Base-by-base conservation (phyloP, 2,113 vertebrate species). In the Plecotus auritus region DNA sequence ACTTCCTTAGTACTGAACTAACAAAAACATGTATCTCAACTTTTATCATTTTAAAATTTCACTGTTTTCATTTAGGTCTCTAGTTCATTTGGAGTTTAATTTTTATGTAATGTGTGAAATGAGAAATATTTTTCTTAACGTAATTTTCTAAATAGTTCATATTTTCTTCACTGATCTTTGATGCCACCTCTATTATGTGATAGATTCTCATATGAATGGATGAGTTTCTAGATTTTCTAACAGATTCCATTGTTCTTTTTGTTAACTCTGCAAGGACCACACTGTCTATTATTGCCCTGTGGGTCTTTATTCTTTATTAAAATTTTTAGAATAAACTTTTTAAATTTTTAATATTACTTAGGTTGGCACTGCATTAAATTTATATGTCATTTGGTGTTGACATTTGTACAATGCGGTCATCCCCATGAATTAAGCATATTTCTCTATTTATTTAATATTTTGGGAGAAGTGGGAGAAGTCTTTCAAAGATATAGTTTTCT, bases 21-120 rank as follows among this genome's bases (percentile, higher is more conserved):
- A 61, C 30, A 82, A 49, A 51, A 83, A 22, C 35, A 26, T 47
- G 30, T 66, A 51, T 26, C 9, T 91, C 23, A 77, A 81, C 0
- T 82, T 96, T 66, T 82, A 61, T 74, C 10, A 77, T 64, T 91
- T 81, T 64, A 22, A 72, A 42, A 88, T 47, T 82, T 96, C 47
- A 82, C 26, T 35, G 45, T 95, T 91, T 16, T 92, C 42, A 23
- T 56, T 87, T 72, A 82, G 32, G 1, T 32, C 18, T 91, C 76
- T 73, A 69, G 85, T 82, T 9, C 35, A 72, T 32, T 56, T 69
- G 32, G 12, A 59, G 7, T 59, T 88, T 84, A 88, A n/a, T 35
- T 95, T 74, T 81, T 82, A 45, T 83, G 10, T 54, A 73, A n/a
- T 49, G n/a, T 37, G 16, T 87, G 9, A 76, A 82, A 16, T 85